Percentiles rank a stretch among this genome's conserved stretches.
phyloP scores from a whole-genome alignment of 2,797 vertebrate species.

The Alca torda region DNA sequence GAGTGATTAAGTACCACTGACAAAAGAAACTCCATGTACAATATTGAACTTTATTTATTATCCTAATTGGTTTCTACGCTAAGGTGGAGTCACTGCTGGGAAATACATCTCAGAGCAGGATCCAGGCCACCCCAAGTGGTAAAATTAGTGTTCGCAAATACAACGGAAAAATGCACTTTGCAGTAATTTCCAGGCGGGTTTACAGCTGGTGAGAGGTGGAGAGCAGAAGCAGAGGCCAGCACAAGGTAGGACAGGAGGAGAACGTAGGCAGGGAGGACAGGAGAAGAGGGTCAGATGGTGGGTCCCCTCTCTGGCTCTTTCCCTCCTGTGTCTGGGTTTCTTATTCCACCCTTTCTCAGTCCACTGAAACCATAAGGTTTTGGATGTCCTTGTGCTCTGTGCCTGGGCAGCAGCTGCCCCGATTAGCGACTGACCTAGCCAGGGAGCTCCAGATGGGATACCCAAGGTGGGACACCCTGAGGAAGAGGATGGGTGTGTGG shows the following conservation, averaged over 20 bases:
- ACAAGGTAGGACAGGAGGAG: background rate
- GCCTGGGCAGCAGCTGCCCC: background rate
- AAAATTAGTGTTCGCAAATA: background rate
- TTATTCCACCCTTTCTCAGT: background rate
- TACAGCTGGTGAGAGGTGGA: background rate
- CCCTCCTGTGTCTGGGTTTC: background rate
- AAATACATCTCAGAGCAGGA: background rate
- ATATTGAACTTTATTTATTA: background rate
- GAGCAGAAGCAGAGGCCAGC: background rate
- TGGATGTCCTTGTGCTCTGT: background rate
- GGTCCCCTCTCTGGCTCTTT: background rate
- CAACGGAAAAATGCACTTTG: background rate
- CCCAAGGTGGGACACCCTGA: background rate
- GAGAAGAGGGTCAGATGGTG: background rate
- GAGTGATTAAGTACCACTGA: background rate
- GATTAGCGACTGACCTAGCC: rapidly evolving
- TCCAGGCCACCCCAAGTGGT: background rate
- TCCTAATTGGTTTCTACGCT: background rate
- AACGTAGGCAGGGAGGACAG: background rate
- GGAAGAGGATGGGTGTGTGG: background rate
- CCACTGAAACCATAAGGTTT: background rate
- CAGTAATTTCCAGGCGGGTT: background rate
- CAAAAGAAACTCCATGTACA: background rate
- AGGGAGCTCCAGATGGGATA: background rate
- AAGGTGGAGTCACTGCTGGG: background rate